Conservation (phyloP, 1,140 invertebrate genomes). For the Battus philenor region DNA sequence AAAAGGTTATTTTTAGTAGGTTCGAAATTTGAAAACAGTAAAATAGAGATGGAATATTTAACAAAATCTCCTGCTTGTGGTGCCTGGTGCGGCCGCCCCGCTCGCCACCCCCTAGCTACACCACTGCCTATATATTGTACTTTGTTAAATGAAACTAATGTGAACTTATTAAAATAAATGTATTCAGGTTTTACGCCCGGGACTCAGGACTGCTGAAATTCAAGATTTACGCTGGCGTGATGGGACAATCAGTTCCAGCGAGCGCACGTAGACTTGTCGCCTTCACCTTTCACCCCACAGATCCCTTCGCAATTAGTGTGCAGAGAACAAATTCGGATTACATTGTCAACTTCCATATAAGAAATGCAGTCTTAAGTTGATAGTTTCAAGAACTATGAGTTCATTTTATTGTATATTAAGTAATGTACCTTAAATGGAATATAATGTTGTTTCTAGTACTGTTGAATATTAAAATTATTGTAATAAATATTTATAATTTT, state of each 20-base stretch:
- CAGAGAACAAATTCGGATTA: slow-evolving; percentile 97
- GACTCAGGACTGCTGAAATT: slow-evolving; percentile 94
- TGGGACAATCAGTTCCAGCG: slow-evolving; percentile 72
- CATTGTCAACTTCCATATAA: slow-evolving; percentile 96
- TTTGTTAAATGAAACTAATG: too few species aligned
- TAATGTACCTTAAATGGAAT: neutral
- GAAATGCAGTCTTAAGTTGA: slow-evolving; percentile 70
- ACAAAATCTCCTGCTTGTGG: too few species aligned
- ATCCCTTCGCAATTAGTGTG: slow-evolving; percentile 97
- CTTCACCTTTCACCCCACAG: slow-evolving; percentile 97
- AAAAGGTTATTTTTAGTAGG: slow-evolving; percentile 5
- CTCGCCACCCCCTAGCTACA: too few species aligned
- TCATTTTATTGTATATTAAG: slow-evolving; percentile 5
- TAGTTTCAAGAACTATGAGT: slow-evolving; percentile 13
- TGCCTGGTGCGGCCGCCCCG: too few species aligned
- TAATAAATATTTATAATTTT: slow-evolving; percentile 2
- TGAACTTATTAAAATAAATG: too few species aligned
- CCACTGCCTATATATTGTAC: too few species aligned
- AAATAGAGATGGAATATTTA: too few species aligned
- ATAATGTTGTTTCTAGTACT: neutral
- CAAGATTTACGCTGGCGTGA: slow-evolving; percentile 88
- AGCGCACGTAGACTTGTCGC: slow-evolving; percentile 90
- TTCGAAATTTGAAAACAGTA: too few species aligned
- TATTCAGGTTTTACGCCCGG: slow-evolving; percentile 93
- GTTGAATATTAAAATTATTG: neutral